Evolutionary conservation across 23 tunicate species (phyloP), one percentile per base, ranked within the genome.

Genomic region (Botrylloides violaceus): DNA sequence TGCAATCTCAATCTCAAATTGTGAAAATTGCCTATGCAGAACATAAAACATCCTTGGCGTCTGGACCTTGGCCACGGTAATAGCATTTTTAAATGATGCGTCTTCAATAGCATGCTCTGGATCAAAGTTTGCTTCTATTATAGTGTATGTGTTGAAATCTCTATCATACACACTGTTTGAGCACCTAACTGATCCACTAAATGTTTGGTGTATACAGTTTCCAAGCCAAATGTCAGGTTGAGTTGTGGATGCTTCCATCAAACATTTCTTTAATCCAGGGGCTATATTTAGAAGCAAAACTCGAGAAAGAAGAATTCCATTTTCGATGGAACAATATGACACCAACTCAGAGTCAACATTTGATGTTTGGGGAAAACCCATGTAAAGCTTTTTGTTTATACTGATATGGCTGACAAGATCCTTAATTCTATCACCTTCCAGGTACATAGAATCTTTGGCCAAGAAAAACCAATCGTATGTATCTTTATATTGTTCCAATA

Each of bases 381-480:
- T 68, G 77, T 87, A 95, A 37, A 95, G 53, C 61, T 84, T 78
- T 29, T 91, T 66, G 77, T 89, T 95, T 21, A 95, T 95, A 70
- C 96, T 87, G 72, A 87, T 82, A 76, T 83, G 96, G 61, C 86
- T 86, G 32, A 95, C 91, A 2, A 95, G 53, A 36, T 82, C 59
- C 25, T 95, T 78, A 43, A 95, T 61, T 15, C 99, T 60, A 25
- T 79, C 81, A 3, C 80, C 96, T 50, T 89, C 75, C 20, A 79
- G 22, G 66, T 95, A 95, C 15, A 84, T 61, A 39, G 49, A 56
- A 57, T 95, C 99, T 2, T 79, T 75, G 3, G 86, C 74, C 32
- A 95, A 43, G 34, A 59, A 95, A 43, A 81, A 95, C 99, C 99
- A 95, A 49, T 95, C 99, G 79, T 87, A 87, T 2, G 81, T 80